Percentiles rank a stretch among this genome's conserved stretches.
These are phyloP conservation scores for Pseudotriccus pelzelni DNA, from an alignment of 2,797 vertebrate species.

Conservation along the genomic window DNA sequence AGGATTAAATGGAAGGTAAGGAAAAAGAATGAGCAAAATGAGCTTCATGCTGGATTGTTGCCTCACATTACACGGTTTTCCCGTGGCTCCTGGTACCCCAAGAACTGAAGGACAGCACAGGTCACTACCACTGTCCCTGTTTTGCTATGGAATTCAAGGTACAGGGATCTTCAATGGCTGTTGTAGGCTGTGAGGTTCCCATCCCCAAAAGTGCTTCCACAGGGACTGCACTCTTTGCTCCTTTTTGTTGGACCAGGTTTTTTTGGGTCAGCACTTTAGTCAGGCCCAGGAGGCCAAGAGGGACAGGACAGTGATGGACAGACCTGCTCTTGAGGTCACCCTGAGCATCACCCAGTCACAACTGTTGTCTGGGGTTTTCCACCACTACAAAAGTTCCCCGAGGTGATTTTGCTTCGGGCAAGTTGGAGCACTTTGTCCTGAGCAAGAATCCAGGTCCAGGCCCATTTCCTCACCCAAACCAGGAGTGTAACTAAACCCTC, in stretches of 20 bases:
- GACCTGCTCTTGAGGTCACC: neutral
- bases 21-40: neutral
- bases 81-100: fast-evolving
- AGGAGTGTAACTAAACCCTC: neutral
- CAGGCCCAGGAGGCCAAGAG: neutral
- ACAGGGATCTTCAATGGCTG: fast-evolving
- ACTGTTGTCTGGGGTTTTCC: neutral
- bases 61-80: neutral
- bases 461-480: neutral
- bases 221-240: neutral
- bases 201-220: neutral
- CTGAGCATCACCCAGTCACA: neutral
- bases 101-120: neutral
- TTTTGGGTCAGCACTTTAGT: neutral
- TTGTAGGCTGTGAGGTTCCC: neutral
- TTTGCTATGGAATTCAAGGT: neutral
- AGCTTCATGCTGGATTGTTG: neutral
- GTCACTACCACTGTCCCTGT: neutral
- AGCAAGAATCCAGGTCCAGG: neutral
- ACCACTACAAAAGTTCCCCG: neutral
- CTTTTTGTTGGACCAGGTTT: neutral
- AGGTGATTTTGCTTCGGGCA: neutral
- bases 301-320: neutral
- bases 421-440: neutral
- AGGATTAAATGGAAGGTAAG: neutral